phyloP scores from a whole-genome alignment of 2,113 vertebrate genomes.

The Peucedramus taeniatus region DNA sequence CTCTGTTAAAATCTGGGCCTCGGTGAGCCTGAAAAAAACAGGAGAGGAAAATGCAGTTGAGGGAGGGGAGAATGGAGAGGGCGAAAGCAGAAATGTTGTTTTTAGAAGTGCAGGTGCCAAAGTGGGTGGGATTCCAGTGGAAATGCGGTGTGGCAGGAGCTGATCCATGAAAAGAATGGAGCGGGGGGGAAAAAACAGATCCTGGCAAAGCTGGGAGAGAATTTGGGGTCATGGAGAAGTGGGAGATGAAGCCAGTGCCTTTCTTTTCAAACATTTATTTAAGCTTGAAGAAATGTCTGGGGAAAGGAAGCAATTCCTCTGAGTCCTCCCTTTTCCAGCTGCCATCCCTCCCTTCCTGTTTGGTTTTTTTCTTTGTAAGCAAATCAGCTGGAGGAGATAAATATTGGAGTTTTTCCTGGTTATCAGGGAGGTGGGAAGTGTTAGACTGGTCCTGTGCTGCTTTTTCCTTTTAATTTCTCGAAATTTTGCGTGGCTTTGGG shows the following conservation, averaged over 20 bases:
- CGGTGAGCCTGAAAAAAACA: neutral
- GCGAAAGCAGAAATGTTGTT: neutral
- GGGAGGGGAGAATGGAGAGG: neutral
- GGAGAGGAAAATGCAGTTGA: neutral
- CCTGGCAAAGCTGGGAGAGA: neutral
- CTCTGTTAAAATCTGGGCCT: neutral
- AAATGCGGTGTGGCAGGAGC: neutral
- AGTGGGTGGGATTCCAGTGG: fast-evolving
- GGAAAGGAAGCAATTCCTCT: neutral
- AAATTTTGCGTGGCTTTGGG: neutral
- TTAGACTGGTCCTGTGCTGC: neutral
- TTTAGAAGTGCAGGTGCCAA: neutral
- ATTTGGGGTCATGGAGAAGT: fast-evolving
- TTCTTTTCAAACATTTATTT: neutral
- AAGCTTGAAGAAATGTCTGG: neutral
- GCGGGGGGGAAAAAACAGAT: neutral
- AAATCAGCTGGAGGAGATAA: neutral
- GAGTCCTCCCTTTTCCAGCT: neutral
- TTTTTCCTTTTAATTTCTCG: neutral
- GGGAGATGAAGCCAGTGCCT: neutral
- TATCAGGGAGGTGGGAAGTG: neutral
- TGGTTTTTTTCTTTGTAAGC: neutral
- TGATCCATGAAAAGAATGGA: fast-evolving
- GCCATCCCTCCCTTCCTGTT: neutral
- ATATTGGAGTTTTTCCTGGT: neutral